A percentile compares a stretch with the other conserved stretches of the same genome.
Evolutionary conservation across 2,797 vertebrate genomes (phyloP).

Genomic region (Nothura maculosa): DNA sequence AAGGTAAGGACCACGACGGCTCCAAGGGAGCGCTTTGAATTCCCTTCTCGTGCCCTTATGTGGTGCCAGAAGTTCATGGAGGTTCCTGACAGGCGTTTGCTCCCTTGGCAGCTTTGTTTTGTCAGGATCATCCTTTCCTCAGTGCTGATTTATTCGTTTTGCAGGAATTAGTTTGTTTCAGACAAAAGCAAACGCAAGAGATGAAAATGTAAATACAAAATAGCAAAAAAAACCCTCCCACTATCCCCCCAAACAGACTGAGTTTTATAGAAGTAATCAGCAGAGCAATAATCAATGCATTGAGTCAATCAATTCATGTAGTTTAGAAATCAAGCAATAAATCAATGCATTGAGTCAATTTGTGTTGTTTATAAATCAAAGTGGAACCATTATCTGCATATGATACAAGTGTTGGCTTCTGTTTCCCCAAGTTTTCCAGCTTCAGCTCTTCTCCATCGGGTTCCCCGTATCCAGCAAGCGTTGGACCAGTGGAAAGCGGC

Average conservation of each 20-base stretch:
- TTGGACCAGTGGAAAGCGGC: conserved; percentile 86
- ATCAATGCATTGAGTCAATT: not conserved
- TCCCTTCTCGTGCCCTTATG: not conserved
- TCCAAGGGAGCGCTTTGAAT: accelerated
- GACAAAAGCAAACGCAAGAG: not conserved
- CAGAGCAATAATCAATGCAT: not conserved
- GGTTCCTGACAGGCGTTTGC: not conserved
- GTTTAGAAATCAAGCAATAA: not conserved
- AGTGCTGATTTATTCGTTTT: not conserved
- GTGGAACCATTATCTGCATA: not conserved
- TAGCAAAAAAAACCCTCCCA: not conserved
- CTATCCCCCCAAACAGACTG: not conserved
- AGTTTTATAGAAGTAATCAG: not conserved
- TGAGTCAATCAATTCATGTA: not conserved
- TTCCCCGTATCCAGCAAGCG: conserved; percentile 83
- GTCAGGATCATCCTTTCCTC: not conserved
- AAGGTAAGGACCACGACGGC: conserved; percentile 73
- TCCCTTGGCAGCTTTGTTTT: not conserved
- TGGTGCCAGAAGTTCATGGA: accelerated
- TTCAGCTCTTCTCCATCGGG: conserved; percentile 86
- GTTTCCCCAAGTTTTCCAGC: conserved; percentile 82
- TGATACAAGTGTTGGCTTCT: not conserved
- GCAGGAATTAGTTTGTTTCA: not conserved
- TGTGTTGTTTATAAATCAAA: accelerated
- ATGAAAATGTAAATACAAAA: not conserved